Conservation (phyloP, 2,797 vertebrate species). For the Tympanoctomys barrerae region DNA sequence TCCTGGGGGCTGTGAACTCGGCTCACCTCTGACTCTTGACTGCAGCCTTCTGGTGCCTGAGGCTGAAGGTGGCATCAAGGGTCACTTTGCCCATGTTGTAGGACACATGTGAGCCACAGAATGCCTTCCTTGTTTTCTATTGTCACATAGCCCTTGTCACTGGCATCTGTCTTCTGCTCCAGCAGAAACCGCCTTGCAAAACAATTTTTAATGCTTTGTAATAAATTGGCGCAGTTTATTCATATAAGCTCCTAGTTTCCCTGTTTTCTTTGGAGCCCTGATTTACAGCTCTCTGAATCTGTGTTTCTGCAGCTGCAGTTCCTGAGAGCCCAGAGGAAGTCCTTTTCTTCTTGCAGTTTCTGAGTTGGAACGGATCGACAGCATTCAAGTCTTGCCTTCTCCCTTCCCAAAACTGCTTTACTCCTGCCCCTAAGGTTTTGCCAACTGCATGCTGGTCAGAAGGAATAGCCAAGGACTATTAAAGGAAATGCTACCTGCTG, state of each 20-base stretch:
- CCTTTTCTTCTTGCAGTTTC: background rate
- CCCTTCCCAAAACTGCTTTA: background rate
- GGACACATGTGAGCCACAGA: background rate
- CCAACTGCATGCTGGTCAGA: background rate
- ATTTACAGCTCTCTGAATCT: background rate
- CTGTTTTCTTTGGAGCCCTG: background rate
- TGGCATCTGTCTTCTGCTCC: background rate
- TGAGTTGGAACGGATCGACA: background rate
- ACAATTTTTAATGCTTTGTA: background rate
- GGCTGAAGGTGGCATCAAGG: background rate
- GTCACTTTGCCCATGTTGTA: background rate
- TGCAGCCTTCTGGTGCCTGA: background rate
- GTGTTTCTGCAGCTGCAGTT: background rate
- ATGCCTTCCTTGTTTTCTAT: background rate
- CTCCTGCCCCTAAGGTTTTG: background rate
- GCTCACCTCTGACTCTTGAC: background rate
- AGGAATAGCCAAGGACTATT: background rate
- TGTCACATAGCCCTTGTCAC: background rate
- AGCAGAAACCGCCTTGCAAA: background rate
- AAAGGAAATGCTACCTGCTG: background rate
- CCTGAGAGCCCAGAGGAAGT: background rate
- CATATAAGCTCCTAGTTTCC: background rate
- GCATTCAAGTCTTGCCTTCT: background rate
- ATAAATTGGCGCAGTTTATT: background rate
- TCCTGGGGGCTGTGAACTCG: background rate